Evolutionary conservation across 2,113 vertebrate species (phyloP).

Genomic region (Ptilonorhynchus violaceus): DNA sequence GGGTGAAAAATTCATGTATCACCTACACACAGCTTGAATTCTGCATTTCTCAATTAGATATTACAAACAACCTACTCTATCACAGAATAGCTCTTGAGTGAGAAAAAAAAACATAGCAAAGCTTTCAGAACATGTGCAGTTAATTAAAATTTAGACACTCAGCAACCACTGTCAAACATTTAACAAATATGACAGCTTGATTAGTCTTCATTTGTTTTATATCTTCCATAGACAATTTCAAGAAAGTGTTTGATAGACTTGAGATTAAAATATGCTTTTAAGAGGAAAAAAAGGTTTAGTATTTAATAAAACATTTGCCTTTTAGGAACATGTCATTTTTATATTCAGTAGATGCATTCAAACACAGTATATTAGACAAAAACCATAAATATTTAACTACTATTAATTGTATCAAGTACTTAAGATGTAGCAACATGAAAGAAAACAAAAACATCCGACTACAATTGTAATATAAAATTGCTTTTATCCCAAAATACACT

Average conservation of each 20-base stretch:
- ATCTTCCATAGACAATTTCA: neutral
- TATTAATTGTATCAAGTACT: neutral
- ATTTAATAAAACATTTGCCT: neutral
- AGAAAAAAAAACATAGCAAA: neutral
- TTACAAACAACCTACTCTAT: slow-evolving; percentile 50
- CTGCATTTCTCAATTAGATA: slow-evolving; percentile 61
- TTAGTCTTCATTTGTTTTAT: slow-evolving; percentile 41
- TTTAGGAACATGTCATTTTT: neutral
- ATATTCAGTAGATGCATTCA: neutral
- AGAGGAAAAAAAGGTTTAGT: neutral
- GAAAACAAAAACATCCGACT: neutral
- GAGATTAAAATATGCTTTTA: neutral
- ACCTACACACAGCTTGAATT: slow-evolving; percentile 72
- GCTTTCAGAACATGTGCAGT: slow-evolving; percentile 10
- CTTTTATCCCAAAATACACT: neutral
- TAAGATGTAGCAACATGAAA: neutral
- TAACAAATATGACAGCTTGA: slow-evolving; percentile 41
- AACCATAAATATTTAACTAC: neutral
- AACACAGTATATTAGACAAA: neutral
- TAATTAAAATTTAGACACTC: slow-evolving; percentile 32
- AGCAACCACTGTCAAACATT: slow-evolving; percentile 32
- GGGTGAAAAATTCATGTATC: slow-evolving; percentile 72
- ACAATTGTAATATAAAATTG: neutral
- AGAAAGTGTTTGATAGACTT: neutral
- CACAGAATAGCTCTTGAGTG: slow-evolving; percentile 29